A percentile compares a stretch with the other conserved stretches of the same genome.
These are phyloP conservation scores for Drosophila engyochracea DNA, from an alignment of 2,888 invertebrate species.

Conservation along the genomic window DNA sequence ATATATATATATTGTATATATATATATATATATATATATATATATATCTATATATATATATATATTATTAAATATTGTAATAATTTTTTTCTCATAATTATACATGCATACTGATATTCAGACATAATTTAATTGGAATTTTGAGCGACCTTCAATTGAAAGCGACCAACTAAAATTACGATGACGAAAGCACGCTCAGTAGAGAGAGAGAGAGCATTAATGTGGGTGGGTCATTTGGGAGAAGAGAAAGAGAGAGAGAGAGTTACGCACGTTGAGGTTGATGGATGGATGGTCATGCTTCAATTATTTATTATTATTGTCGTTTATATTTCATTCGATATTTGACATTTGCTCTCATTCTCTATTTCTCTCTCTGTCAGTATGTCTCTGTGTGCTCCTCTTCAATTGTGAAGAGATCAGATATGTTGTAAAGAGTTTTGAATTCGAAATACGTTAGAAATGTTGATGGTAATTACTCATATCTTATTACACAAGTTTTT, in stretches of 20 bases:
- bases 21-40: not conserved
- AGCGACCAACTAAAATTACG: constrained; percentile 29
- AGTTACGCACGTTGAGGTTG: constrained; percentile 26
- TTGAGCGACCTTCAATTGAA: constrained; percentile 44
- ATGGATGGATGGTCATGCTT: constrained; percentile 53
- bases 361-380: not conserved
- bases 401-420: not conserved
- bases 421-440: not conserved
- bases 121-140: constrained; percentile 32
- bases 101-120: not conserved
- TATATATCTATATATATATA: not conserved
- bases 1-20: too few species aligned
- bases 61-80: too few species aligned
- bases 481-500: not conserved
- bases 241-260: not conserved
- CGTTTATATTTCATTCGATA: constrained; percentile 39
- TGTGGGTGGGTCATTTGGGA: not conserved
- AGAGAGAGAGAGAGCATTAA: not conserved
- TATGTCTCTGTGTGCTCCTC: not conserved
- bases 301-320: constrained; percentile 51
- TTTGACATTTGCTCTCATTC: not conserved
- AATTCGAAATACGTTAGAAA: not conserved
- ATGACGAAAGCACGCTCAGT: not conserved
- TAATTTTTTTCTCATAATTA: not conserved
- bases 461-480: not conserved